Evolutionary conservation across 2,888 invertebrate genomes (phyloP), one percentile per base, ranked within the genome.

Genomic region (Brenthis daphne): DNA sequence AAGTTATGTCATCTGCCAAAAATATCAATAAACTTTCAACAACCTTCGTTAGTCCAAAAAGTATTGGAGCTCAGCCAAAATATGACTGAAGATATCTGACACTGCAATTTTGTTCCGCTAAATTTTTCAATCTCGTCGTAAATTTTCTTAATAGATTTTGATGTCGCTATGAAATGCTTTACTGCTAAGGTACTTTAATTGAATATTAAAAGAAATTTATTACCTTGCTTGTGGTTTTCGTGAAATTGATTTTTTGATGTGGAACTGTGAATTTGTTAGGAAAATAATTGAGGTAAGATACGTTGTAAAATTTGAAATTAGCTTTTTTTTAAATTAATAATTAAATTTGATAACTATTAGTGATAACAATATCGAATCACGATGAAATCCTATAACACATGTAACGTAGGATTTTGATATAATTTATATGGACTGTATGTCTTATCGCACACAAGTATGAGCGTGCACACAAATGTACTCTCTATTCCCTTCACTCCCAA

Each of bases 71-170:
- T 51, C 37, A 6, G 67, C 64, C 70, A 70, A 48, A 51, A 37
- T 29, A 29, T 16, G 54, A 63, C 16, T 16, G 14, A 51, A 68
- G 71, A 65, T 68, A 63, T 65, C 63, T 65, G 51, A 63, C 12
- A 63, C 57, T 37, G 63, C 68, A 68, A 65, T 71, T 68, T 65
- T 63, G 68, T 71, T 63, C 51, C 16, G 37, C 58, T n/a, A 50
- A 57, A 67, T 65, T 64, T 50, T 64, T 61, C 65, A 58, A 63
- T 68, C 37, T 24, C 63, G 63, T 65, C 43, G 55, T 65, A 65
- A 65, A 61, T 54, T 57, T 56, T 57, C 54, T 55, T 54, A 54
- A 65, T 68, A 58, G 43, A 70, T 65, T 67, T 48, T 63, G 55
- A 65, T 57, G 50, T 67, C 54, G 56, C 51, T 67, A 63, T 53